phyloP scores from a whole-genome alignment of 2,797 vertebrate genomes.

The Alca torda region DNA sequence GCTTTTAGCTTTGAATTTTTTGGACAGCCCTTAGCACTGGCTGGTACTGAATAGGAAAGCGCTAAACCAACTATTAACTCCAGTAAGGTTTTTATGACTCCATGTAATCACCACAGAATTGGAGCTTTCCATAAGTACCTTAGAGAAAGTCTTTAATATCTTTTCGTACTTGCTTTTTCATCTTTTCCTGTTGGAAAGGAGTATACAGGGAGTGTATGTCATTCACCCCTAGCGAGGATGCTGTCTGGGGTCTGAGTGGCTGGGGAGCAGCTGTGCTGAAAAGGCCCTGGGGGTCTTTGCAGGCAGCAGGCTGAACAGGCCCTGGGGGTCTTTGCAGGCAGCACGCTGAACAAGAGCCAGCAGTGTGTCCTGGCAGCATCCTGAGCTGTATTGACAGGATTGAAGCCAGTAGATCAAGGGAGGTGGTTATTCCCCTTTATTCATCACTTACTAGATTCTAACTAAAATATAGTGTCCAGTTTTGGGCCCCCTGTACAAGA shows the following conservation, averaged over 20 bases:
- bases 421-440: not conserved
- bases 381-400: not conserved
- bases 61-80: not conserved
- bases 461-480: not conserved
- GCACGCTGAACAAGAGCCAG: not conserved
- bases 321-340: not conserved
- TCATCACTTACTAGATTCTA: not conserved
- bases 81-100: not conserved
- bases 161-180: not conserved
- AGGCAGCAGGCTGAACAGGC: not conserved
- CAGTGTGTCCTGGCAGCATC: not conserved
- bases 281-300: not conserved
- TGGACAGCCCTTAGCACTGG: not conserved
- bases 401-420: not conserved
- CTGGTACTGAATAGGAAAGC: not conserved
- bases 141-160: not conserved
- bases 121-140: not conserved
- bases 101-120: not conserved
- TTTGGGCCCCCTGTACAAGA: not conserved
- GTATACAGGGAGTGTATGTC: not conserved
- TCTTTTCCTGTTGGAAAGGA: not conserved
- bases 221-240: not conserved
- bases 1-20: not conserved
- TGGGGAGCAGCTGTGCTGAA: not conserved
- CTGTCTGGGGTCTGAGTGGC: not conserved